These are phyloP conservation scores for Botia almorhae DNA, from an alignment of 2,797 vertebrate species.

Conservation along the genomic window DNA sequence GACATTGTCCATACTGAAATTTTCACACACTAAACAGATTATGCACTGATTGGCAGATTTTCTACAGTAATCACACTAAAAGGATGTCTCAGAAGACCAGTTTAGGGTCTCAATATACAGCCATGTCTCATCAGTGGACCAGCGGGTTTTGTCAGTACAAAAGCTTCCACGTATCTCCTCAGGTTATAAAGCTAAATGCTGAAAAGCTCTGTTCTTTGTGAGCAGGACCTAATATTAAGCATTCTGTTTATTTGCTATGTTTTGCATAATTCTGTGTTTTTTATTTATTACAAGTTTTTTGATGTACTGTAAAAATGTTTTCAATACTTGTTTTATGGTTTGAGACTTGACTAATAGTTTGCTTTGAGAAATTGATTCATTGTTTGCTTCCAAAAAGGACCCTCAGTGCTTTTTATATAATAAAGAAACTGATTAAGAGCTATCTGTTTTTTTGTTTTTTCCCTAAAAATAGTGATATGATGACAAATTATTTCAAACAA, in stretches of 20 bases:
- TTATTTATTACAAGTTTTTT: constrained; percentile 84
- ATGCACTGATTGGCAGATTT: constrained; percentile 27
- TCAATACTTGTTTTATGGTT: constrained; percentile 76
- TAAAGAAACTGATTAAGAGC: constrained; percentile 66
- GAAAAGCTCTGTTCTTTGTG: constrained; percentile 73
- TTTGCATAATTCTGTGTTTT: constrained; percentile 68
- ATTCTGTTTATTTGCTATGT: constrained; percentile 61
- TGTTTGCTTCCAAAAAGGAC: constrained; percentile 77
- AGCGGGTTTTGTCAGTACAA: constrained; percentile 74
- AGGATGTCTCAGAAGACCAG: constrained; percentile 21
- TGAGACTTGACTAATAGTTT: constrained; percentile 76
- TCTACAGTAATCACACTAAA: constrained; percentile 45
- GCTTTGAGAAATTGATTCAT: constrained; percentile 75
- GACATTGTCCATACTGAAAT: constrained; percentile 39
- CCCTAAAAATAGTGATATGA: not conserved
- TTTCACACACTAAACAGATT: constrained; percentile 49
- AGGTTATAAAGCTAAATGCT: constrained; percentile 77
- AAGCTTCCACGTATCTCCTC: constrained; percentile 81
- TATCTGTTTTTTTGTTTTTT: constrained; percentile 41
- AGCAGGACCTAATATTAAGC: constrained; percentile 74
- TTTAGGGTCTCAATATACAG: constrained; percentile 12
- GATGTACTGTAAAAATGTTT: constrained; percentile 74
- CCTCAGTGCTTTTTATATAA: constrained; percentile 74
- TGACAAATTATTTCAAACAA: not conserved
- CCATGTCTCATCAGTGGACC: constrained; percentile 51